Evolutionary conservation across 2,797 vertebrate genomes (phyloP).

Genomic region (Tapera naevia): DNA sequence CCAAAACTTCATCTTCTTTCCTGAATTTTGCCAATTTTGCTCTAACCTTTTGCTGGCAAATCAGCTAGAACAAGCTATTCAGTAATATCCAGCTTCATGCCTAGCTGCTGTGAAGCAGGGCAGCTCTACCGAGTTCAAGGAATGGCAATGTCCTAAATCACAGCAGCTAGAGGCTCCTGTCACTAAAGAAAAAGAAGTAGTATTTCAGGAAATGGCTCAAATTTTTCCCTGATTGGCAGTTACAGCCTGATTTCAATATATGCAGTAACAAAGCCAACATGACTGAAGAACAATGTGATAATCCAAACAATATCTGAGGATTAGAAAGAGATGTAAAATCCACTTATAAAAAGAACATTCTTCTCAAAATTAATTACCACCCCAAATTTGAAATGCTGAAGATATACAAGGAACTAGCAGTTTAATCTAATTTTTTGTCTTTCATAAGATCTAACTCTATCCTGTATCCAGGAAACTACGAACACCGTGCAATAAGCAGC

Average conservation of each 20-base stretch:
- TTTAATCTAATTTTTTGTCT: constrained; percentile 45
- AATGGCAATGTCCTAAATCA: neutral
- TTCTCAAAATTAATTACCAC: constrained; percentile 1
- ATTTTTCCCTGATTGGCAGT: neutral
- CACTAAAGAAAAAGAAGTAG: neutral
- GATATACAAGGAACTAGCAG: constrained; percentile 10
- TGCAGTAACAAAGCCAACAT: neutral
- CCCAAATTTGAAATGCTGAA: constrained; percentile 28
- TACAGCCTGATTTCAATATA: constrained; percentile 7
- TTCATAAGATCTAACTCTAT: constrained; percentile 28
- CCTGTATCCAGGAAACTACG: constrained; percentile 3
- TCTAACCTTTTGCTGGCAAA: neutral
- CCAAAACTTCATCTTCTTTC: neutral
- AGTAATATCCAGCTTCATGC: neutral
- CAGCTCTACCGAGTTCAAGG: neutral
- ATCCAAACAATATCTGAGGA: constrained; percentile 28
- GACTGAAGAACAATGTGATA: constrained; percentile 3
- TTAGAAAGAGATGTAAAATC: constrained; percentile 52
- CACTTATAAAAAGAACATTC: constrained; percentile 53
- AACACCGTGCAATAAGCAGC: constrained; percentile 29
- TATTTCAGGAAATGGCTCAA: neutral
- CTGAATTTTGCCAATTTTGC: neutral
- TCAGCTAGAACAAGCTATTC: neutral
- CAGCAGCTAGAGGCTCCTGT: neutral
- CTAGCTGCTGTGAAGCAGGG: neutral